Evolutionary conservation across 2,113 vertebrate species (phyloP).

Genomic region (Neogale vison): DNA sequence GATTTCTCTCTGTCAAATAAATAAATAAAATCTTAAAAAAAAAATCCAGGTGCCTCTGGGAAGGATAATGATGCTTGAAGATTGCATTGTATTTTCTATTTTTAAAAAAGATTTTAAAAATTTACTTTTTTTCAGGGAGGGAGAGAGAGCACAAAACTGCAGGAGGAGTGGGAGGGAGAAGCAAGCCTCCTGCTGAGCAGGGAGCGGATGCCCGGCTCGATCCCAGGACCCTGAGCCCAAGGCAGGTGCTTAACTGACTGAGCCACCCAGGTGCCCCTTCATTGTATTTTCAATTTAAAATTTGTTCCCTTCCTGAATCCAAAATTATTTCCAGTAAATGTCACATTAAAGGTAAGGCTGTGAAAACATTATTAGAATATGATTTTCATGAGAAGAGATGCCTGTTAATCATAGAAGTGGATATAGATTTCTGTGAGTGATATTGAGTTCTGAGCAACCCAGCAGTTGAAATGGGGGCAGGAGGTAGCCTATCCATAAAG

Average conservation of each 20-base stretch:
- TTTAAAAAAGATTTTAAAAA: neutral
- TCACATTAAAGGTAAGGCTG: neutral
- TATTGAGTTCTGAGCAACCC: neutral
- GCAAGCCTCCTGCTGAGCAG: neutral
- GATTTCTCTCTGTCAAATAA: too few relatives aligned
- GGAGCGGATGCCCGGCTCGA: rapidly evolving
- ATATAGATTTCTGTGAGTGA: neutral
- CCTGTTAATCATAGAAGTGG: neutral
- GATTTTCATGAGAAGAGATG: neutral
- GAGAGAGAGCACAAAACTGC: neutral
- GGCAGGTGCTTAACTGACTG: neutral
- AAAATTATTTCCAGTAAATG: neutral
- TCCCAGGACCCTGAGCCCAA: neutral
- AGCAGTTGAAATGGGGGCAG: neutral
- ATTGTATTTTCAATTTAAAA: neutral
- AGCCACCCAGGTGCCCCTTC: neutral
- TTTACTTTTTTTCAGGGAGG: too few relatives aligned
- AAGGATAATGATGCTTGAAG: neutral
- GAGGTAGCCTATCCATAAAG: neutral
- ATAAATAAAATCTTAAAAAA: too few relatives aligned
- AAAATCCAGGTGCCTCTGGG: neutral
- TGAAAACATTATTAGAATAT: neutral
- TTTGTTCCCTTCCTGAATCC: neutral
- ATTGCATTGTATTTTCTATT: neutral
- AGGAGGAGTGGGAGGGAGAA: neutral